A percentile compares a stretch with the other conserved stretches of the same genome.
Conservation (phyloP, 2,888 invertebrate genomes). For the Entomobrya multifasciata region DNA sequence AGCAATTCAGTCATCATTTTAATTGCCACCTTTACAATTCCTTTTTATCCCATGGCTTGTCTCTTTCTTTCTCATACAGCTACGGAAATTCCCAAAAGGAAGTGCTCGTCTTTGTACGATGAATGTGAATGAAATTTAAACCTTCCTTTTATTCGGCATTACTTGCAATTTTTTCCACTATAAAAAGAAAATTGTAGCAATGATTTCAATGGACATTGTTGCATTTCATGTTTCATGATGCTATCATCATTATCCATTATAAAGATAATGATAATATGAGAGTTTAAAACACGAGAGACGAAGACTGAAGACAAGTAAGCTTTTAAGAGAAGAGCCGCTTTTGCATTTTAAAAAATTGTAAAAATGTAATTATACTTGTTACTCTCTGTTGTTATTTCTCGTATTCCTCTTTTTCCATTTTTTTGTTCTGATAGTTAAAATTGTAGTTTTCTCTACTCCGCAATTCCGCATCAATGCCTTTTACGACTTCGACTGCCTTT, state of each 20-base stretch:
- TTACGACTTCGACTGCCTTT: background rate
- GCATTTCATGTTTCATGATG: background rate
- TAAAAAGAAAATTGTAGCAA: background rate
- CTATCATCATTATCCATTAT: background rate
- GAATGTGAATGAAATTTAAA: no score
- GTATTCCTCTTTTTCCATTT: no score
- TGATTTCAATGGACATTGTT: background rate
- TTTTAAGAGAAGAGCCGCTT: background rate
- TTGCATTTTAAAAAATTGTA: no score
- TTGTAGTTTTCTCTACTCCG: background rate
- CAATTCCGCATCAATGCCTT: conserved; percentile 4
- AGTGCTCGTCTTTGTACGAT: no score
- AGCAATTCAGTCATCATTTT: background rate
- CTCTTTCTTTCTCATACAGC: no score
- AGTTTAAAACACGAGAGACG: no score
- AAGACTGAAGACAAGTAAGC: background rate
- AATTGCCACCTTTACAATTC: background rate
- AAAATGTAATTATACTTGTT: conserved; percentile 17
- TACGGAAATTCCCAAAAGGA: no score
- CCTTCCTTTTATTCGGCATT: background rate
- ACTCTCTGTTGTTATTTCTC: background rate
- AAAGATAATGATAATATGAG: background rate
- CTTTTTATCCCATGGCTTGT: no score
- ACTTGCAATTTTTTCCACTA: conserved; percentile 1
- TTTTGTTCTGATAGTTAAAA: conserved; percentile 1